Percentiles rank a stretch among this genome's conserved stretches.
phyloP scores from a whole-genome alignment of 1,140 invertebrate species.

The Brachionus rotundiformis region DNA sequence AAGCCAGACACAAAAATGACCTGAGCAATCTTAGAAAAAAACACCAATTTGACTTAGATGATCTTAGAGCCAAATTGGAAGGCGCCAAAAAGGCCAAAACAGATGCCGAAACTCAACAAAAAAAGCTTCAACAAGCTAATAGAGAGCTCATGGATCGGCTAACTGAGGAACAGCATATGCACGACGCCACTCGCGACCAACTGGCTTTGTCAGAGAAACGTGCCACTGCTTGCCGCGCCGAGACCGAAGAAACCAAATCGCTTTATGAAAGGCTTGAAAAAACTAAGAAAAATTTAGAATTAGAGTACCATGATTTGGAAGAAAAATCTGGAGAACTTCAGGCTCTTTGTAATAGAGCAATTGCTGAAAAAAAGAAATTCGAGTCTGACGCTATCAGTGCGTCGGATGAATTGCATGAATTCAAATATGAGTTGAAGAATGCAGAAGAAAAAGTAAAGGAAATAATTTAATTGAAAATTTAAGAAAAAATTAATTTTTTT shows the following conservation, averaged over 20 bases:
- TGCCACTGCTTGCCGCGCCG: not conserved
- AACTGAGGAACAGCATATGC: constrained; percentile 33
- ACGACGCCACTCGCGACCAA: constrained; percentile 44
- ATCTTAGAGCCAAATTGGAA: constrained; percentile 10
- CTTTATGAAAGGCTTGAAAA: constrained; percentile 20
- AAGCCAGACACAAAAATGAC: constrained; percentile 29
- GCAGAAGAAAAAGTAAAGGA: constrained; percentile 30
- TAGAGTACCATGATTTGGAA: constrained; percentile 47
- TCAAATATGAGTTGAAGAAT: constrained; percentile 17
- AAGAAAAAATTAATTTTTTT: not conserved
- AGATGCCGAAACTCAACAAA: constrained; percentile 30
- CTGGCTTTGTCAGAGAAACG: constrained; percentile 27
- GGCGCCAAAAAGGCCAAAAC: not conserved
- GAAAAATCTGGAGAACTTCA: not conserved
- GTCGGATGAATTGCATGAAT: constrained; percentile 33
- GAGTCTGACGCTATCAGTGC: constrained; percentile 27
- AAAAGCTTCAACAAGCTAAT: constrained; percentile 24
- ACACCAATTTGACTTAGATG: constrained; percentile 42
- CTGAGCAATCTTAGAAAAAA: constrained; percentile 29
- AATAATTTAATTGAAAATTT: not conserved
- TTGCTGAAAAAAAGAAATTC: constrained; percentile 51
- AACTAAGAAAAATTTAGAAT: constrained; percentile 25
- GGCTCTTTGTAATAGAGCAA: not conserved
- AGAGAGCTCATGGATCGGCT: constrained; percentile 44
- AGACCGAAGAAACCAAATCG: constrained; percentile 12